Base-by-base conservation (phyloP, 2,888 invertebrate species). In the Seladonia tumulorum region DNA sequence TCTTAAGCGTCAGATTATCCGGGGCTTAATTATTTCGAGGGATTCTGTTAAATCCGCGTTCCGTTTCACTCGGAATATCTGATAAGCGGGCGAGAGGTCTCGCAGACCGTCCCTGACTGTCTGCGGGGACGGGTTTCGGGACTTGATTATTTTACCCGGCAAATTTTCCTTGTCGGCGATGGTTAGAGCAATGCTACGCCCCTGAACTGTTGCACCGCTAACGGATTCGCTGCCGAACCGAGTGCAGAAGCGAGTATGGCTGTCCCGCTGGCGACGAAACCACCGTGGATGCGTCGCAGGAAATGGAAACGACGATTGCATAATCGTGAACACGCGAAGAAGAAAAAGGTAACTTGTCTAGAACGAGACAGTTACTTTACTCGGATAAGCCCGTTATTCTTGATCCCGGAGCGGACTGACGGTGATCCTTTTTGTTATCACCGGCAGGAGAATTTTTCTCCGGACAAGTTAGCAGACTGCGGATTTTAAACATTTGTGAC, bases 1-100 rank as follows among this genome's bases (percentile, higher is more conserved):
- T 74, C 85, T 79, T 78, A 70, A 81, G 74, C 75, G 71, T 78
- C 76, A 66, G 86, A 86, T 86, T 87, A 88, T 86, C 84, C 73
- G 35, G 22, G 42, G 87, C 83, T 83, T 86, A 83, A 86, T 88
- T 88, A 88, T 88, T 79, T 86, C 79, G 73, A 79, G 79, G 80
- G 83, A 86, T 85, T 85, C 68, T 77, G 78, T 79, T 87, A 82
- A 66, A 87, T 85, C 86, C 86, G 49, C 75, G 81, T 78, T 73
- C 73, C 80, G 81, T 66, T 81, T 81, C 77, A 68, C 76, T 86
- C 29, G 76, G 83, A 82, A 87, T 77, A 79, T 84, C 84, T 75
- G 83, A 87, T 84, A 77, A 86, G 77, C 79, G 22, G 35, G 47
- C 66, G 42, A 45, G 57, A 63, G 63, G 72, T 53, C 79, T 77